Evolutionary conservation across 1,140 invertebrate genomes (phyloP).

Genomic region (Sinella curviseta): DNA sequence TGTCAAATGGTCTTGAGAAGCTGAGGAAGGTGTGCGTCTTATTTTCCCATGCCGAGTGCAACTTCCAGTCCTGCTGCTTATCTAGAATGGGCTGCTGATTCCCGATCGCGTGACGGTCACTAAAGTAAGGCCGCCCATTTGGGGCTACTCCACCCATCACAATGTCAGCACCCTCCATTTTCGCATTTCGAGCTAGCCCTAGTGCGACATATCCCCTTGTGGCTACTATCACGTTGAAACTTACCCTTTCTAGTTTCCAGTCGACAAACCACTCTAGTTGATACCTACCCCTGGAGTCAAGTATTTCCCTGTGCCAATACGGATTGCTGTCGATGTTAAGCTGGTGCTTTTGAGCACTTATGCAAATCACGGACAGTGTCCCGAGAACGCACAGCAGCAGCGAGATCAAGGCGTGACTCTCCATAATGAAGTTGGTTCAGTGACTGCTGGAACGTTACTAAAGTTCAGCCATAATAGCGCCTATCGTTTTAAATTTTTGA

Average conservation of each 20-base stretch:
- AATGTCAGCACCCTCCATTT: slow-evolving; percentile 15
- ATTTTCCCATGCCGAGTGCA: slow-evolving; percentile 64
- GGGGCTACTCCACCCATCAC: slow-evolving; percentile 8
- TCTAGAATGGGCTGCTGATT: not conserved
- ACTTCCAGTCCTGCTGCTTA: not conserved
- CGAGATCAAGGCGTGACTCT: no score
- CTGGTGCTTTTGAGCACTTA: no score
- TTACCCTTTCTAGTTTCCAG: not conserved
- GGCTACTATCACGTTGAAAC: not conserved
- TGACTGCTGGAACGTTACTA: no score
- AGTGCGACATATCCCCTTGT: slow-evolving; percentile 1
- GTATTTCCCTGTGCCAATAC: not conserved
- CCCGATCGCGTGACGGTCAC: not conserved
- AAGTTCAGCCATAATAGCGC: no score
- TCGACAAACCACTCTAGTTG: not conserved
- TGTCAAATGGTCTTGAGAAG: slow-evolving; percentile 67
- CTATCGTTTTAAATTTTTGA: no score
- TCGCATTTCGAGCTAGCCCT: not conserved
- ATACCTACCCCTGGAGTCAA: not conserved
- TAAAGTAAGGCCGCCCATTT: not conserved
- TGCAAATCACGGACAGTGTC: no score
- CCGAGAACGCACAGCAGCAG: no score
- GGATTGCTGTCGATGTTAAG: not conserved
- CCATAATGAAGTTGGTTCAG: no score
- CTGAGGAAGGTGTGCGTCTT: slow-evolving; percentile 69